Base-by-base conservation (phyloP, 2,888 invertebrate species). In the Gymnoscelis rufifasciata region DNA sequence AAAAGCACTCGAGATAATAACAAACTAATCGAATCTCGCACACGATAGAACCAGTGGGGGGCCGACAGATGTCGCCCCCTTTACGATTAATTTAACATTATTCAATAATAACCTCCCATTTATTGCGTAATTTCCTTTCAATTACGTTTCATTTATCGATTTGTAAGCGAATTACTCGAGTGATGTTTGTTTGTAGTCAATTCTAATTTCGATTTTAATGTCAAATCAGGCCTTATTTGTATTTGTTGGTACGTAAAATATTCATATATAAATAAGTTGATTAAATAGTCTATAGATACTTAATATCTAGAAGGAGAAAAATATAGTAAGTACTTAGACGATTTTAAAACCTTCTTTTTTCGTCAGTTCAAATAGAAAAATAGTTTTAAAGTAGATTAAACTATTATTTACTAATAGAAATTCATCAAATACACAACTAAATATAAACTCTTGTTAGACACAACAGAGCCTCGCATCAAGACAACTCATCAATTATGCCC, bases 41-140 rank as follows among this genome's bases (percentile, higher is more conserved):
- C 38, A 44, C 49, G 44, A 49, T 49, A 49, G 44, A 54, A 61
- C 54, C 57, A 56, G 59, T 60, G 61, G 60, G 68, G 67, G 69
- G 62, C 7, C 66, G 60, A 75, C 88, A 87, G 86, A 86, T 88
- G 87, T 67, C 65, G 68, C 73, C 76, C 78, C 74, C 67, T 64
- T 71, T 59, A 60, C 79, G 82, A 79, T 84, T 86, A 84, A 87
- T 87, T 86, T 81, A 80, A 86, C 84, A 86, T 87, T 84, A 88
- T 84, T 88, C 84, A 87, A 87, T 88, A 86, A 86, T 84, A 87
- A 83, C 83, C 74, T 75, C 66, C 81, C 86, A 84, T 84, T 87
- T 86, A 86, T 86, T 82, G 83, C 81, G 83, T 86, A 86, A 88
- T 88, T 87, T 88, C 87, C 87, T 82, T 74, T 74, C 87, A 86